phyloP scores from a whole-genome alignment of 2,888 invertebrate genomes.

The Agonopterix arenella region DNA sequence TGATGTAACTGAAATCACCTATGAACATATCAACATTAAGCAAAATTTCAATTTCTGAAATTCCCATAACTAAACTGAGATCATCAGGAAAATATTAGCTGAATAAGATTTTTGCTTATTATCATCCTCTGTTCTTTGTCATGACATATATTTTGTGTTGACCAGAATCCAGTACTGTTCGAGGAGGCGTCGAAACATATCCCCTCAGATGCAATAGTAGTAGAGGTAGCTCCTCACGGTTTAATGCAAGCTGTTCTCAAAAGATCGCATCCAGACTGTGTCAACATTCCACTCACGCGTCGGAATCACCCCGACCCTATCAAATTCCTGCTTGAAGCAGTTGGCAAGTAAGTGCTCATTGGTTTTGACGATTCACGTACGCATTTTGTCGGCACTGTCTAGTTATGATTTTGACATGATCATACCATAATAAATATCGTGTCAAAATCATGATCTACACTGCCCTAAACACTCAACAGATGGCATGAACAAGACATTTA shows the following conservation, averaged over 20 bases:
- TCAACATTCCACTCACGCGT: slow-evolving; percentile 83
- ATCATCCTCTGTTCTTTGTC: background rate
- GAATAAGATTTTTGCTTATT: background rate
- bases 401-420: too few species aligned
- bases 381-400: too few species aligned
- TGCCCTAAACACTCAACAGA: too few species aligned
- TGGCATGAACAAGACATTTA: too few species aligned
- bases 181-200: slow-evolving; percentile 85
- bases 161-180: slow-evolving; percentile 77
- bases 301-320: slow-evolving; percentile 77
- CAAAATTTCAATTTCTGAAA: too few species aligned
- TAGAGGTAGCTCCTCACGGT: slow-evolving; percentile 92
- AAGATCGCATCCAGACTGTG: slow-evolving; percentile 79
- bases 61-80: too few species aligned
- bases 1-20: too few species aligned
- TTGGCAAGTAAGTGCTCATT: slow-evolving; percentile 53
- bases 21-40: too few species aligned
- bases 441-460: too few species aligned
- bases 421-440: too few species aligned
- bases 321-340: slow-evolving; percentile 66
- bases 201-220: slow-evolving; percentile 83
- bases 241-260: slow-evolving; percentile 88
- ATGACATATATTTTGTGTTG: background rate
- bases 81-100: slow-evolving; percentile 1
- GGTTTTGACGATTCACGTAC: too few species aligned